phyloP scores from a whole-genome alignment of 2,888 invertebrate genomes.

The Macaria liturata region DNA sequence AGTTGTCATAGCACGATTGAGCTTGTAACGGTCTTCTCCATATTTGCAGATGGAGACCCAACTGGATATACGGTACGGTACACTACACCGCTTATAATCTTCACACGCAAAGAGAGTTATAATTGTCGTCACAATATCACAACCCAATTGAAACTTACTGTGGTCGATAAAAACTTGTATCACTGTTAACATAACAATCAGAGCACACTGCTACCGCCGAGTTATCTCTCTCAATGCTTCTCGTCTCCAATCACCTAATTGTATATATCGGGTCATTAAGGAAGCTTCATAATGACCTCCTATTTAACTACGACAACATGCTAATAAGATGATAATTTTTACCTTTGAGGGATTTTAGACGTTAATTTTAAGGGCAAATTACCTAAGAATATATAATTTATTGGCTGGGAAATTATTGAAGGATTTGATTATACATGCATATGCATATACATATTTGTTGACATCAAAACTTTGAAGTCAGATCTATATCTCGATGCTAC shows the following conservation, averaged over 20 bases:
- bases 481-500: too few species aligned
- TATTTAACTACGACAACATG: conserved; percentile 11
- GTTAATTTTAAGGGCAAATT: conserved; percentile 3
- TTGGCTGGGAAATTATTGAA: too few species aligned
- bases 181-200: neutral
- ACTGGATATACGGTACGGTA: neutral
- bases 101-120: neutral
- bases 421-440: too few species aligned
- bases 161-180: conserved; percentile 2
- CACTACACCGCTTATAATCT: neutral
- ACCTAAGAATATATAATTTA: too few species aligned
- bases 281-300: conserved; percentile 14
- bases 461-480: too few species aligned
- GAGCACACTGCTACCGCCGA: neutral
- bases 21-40: conserved; percentile 40
- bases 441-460: too few species aligned
- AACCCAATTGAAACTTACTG: conserved; percentile 11
- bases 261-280: conserved; percentile 20
- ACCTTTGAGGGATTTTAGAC: conserved; percentile 2
- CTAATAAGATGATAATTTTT: conserved; percentile 14
- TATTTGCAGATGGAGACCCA: conserved; percentile 10
- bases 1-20: conserved; percentile 41
- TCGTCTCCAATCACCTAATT: conserved; percentile 8
- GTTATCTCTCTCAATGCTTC: conserved; percentile 8
- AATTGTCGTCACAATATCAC: conserved; percentile 2